phyloP scores from a whole-genome alignment of 1,140 invertebrate genomes.

The Drosophila rufa region DNA sequence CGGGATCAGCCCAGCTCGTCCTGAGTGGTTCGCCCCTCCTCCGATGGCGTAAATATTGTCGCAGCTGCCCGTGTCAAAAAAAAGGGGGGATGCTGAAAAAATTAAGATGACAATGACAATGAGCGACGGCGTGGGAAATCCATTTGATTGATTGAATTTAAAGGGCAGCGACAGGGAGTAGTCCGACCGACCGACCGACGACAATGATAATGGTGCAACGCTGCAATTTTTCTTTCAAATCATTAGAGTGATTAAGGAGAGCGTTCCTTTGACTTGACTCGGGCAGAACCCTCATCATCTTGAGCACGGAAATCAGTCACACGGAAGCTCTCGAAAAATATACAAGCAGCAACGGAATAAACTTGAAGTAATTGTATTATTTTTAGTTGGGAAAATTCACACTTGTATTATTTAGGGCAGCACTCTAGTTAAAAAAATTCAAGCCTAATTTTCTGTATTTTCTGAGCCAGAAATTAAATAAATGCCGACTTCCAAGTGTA shows the following conservation, averaged over 20 bases:
- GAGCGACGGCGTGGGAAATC: conserved; percentile 35
- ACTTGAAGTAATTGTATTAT: neutral
- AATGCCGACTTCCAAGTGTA: neutral
- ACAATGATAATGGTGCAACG: conserved; percentile 39
- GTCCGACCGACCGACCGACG: conserved; percentile 2
- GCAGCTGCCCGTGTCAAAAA: conserved; percentile 27
- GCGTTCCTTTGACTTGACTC: conserved; percentile 22
- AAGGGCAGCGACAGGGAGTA: conserved; percentile 42
- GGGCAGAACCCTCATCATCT: conserved; percentile 26
- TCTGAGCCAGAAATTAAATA: neutral
- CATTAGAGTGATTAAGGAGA: conserved; percentile 52
- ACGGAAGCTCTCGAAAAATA: conserved; percentile 1
- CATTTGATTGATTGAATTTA: conserved; percentile 81
- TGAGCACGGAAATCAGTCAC: conserved; percentile 28
- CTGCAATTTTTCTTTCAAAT: conserved; percentile 40
- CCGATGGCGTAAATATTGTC: conserved; percentile 51
- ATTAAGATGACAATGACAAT: conserved; percentile 47
- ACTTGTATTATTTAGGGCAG: neutral
- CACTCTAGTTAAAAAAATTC: neutral
- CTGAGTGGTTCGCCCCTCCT: conserved; percentile 18
- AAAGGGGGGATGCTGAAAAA: conserved; percentile 11
- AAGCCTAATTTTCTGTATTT: neutral
- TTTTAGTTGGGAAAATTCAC: neutral
- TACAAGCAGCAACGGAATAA: neutral
- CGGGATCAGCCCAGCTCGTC: conserved; percentile 14